Evolutionary conservation across 2,888 invertebrate species (phyloP).

Genomic region (Amphipoea oculea): DNA sequence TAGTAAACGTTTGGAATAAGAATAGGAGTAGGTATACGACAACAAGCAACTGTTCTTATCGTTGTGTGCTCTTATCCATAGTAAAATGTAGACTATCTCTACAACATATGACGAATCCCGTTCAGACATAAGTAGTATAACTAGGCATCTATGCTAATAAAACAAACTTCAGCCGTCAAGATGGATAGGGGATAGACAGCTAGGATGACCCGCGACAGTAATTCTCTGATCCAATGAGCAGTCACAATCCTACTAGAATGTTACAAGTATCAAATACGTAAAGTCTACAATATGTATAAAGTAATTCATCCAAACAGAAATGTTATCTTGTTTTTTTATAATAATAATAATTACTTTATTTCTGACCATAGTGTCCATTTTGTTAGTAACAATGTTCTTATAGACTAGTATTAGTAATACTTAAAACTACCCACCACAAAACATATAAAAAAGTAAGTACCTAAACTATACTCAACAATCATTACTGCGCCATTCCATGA

Average conservation of each 20-base stretch:
- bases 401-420: no score
- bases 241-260: constrained; percentile 50
- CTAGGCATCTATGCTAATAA: background rate
- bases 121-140: background rate
- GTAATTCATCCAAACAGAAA: background rate
- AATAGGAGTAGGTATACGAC: background rate
- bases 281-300: background rate
- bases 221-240: constrained; percentile 53
- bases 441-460: no score
- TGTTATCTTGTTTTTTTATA: no score
- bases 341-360: no score
- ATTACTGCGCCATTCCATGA: no score
- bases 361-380: no score
- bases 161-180: background rate
- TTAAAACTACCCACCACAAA: no score
- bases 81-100: background rate
- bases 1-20: no score
- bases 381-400: no score
- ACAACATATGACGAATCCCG: background rate
- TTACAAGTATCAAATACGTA: background rate
- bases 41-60: background rate
- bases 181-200: constrained; percentile 15
- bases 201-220: constrained; percentile 46
- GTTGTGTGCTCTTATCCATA: background rate
- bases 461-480: no score